A percentile compares a stretch with the other conserved stretches of the same genome.
Conservation (phyloP, 2,888 invertebrate species). For the Troilus luridus region DNA sequence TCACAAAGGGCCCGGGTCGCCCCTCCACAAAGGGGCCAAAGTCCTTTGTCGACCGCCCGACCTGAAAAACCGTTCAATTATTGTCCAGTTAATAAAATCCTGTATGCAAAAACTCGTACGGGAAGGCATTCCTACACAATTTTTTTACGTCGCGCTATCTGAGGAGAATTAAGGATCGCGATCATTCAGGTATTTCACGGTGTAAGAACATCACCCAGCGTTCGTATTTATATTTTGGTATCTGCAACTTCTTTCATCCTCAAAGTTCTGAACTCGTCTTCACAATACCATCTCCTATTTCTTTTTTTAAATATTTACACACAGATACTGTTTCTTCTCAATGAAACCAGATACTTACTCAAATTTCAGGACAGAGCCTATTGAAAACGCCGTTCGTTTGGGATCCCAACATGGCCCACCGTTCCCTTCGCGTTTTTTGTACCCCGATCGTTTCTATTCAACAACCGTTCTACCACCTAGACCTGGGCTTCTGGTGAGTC, state of each 20-base stretch:
- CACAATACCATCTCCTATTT: background rate
- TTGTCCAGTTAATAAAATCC: constrained; percentile 49
- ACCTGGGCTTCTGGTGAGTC: background rate
- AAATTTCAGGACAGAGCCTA: background rate
- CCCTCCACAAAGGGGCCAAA: background rate
- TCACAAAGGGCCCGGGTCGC: constrained; percentile 6
- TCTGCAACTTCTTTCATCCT: background rate
- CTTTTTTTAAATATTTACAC: background rate
- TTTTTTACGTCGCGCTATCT: constrained; percentile 1
- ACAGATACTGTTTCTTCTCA: background rate
- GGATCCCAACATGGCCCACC: background rate
- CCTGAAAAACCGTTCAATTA: constrained; percentile 49
- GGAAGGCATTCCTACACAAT: constrained; percentile 29
- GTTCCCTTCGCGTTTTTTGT: background rate
- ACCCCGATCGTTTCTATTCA: background rate
- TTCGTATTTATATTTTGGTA: background rate
- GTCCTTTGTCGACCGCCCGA: constrained; percentile 39
- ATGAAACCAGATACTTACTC: background rate
- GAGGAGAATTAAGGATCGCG: background rate
- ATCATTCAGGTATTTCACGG: constrained; percentile 4
- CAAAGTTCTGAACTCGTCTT: background rate
- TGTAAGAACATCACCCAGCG: background rate
- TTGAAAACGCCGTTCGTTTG: background rate
- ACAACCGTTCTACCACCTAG: background rate
- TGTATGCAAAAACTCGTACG: constrained; percentile 47